Evolutionary conservation across 35 echinoderm and acorn worm genomes (phyloP).

Genomic region (Acanthaster planci): DNA sequence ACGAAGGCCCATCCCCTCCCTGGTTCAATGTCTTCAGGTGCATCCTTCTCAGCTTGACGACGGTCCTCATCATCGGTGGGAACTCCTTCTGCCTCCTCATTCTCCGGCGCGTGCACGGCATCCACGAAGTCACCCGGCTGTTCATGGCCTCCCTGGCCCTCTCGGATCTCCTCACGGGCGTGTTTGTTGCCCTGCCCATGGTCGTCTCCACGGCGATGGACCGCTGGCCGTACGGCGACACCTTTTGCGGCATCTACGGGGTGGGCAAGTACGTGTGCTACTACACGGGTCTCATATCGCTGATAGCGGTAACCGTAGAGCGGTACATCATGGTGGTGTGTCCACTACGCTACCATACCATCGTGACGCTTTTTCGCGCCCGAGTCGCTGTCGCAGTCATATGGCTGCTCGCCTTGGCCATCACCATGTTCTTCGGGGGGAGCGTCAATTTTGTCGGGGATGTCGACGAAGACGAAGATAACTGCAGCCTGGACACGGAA

Average conservation of each 20-base stretch:
- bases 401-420: not conserved
- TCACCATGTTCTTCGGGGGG: not conserved
- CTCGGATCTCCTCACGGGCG: not conserved
- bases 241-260: slow-evolving; percentile 6
- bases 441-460: not conserved
- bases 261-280: slow-evolving; percentile 21
- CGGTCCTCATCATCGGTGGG: not conserved
- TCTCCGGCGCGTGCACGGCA: not conserved
- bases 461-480: not conserved
- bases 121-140: slow-evolving; percentile 22
- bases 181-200: slow-evolving; percentile 12
- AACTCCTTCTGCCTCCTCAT: slow-evolving; percentile 29
- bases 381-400: not conserved
- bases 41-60: not conserved
- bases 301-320: slow-evolving; percentile 19
- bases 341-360: not conserved
- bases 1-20: not conserved
- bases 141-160: slow-evolving; percentile 18
- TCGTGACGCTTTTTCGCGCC: slow-evolving; percentile 14
- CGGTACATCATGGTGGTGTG: slow-evolving; percentile 26
- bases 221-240: slow-evolving; percentile 3
- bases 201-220: not conserved
- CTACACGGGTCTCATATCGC: slow-evolving; percentile 18
- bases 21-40: slow-evolving; percentile 9
- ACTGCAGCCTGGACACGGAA: slow-evolving; percentile 6